Evolutionary conservation across 2,888 invertebrate genomes (phyloP).

Genomic region (Trissolcus japonicus): DNA sequence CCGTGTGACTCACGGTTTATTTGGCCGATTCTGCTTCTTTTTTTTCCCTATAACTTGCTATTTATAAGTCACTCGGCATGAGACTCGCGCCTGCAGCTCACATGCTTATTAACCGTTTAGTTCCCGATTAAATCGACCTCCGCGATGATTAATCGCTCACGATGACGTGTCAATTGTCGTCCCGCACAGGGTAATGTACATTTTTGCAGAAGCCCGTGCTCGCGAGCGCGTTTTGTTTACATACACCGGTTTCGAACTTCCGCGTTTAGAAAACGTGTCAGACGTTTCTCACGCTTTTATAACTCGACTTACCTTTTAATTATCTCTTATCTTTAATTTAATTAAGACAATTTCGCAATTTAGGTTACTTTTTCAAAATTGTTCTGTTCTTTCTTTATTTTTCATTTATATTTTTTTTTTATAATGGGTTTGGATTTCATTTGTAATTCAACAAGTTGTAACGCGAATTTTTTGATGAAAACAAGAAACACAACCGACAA

Average conservation of each 20-base stretch:
- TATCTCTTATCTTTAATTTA: too few species aligned
- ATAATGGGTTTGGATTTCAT: neutral
- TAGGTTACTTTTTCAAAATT: neutral
- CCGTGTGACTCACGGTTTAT: conserved; percentile 49
- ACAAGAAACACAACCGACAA: too few species aligned
- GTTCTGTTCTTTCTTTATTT: neutral
- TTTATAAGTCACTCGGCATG: conserved; percentile 41
- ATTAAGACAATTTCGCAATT: neutral
- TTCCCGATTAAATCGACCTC: conserved; percentile 35
- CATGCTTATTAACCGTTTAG: conserved; percentile 14
- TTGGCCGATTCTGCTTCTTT: conserved; percentile 47
- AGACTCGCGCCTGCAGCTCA: conserved; percentile 4
- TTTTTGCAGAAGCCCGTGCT: conserved; percentile 6
- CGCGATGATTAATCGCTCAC: conserved; percentile 35
- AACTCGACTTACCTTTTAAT: conserved; percentile 16
- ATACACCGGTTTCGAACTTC: conserved; percentile 47
- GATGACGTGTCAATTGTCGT: conserved; percentile 30
- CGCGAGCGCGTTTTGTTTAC: conserved; percentile 34
- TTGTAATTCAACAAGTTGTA: too few species aligned
- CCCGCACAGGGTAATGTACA: neutral
- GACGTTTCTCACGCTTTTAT: conserved; percentile 66
- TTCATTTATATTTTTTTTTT: too few species aligned
- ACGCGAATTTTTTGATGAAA: too few species aligned
- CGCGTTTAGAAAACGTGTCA: conserved; percentile 69
- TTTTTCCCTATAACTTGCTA: conserved; percentile 26